phyloP scores from a whole-genome alignment of 2,113 vertebrate species.

The Scomber japonicus region DNA sequence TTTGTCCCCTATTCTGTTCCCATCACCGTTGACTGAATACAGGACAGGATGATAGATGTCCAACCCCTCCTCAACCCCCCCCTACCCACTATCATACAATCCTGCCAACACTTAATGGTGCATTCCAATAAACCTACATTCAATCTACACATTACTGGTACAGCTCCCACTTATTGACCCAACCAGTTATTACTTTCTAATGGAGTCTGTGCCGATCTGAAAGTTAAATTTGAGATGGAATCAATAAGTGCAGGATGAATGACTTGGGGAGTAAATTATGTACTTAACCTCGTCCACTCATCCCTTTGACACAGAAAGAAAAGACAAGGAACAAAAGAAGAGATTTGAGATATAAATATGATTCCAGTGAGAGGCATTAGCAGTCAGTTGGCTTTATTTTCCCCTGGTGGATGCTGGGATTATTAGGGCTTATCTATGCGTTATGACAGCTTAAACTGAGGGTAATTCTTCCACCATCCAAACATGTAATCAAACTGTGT shows the following conservation, averaged over 20 bases:
- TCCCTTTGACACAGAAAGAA: constrained; percentile 48
- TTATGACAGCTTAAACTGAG: constrained; percentile 28
- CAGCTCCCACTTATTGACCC: constrained; percentile 75
- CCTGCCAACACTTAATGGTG: constrained; percentile 71
- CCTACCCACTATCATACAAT: constrained; percentile 21
- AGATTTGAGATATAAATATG: constrained; percentile 63
- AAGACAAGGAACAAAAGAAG: constrained; percentile 40
- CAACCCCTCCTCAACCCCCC: constrained; percentile 33
- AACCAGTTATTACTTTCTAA: constrained; percentile 76
- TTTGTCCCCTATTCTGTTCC: constrained; percentile 78
- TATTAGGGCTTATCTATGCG: constrained; percentile 35
- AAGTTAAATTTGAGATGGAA: constrained; percentile 80
- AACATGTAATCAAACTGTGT: constrained; percentile 62
- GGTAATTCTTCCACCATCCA: constrained; percentile 43
- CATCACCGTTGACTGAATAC: constrained; percentile 80
- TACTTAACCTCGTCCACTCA: constrained; percentile 65
- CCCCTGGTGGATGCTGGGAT: constrained; percentile 41
- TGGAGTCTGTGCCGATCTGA: constrained; percentile 76
- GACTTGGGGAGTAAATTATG: constrained; percentile 74
- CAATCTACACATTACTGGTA: constrained; percentile 73
- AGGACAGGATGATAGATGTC: constrained; percentile 77
- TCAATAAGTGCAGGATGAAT: constrained; percentile 76
- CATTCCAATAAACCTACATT: constrained; percentile 81
- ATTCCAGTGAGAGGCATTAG: constrained; percentile 50
- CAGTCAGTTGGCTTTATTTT: constrained; percentile 41